Evolutionary conservation across 1,140 invertebrate species (phyloP), one percentile per base, ranked within the genome.

Genomic region (Aporrectodea caliginosa): DNA sequence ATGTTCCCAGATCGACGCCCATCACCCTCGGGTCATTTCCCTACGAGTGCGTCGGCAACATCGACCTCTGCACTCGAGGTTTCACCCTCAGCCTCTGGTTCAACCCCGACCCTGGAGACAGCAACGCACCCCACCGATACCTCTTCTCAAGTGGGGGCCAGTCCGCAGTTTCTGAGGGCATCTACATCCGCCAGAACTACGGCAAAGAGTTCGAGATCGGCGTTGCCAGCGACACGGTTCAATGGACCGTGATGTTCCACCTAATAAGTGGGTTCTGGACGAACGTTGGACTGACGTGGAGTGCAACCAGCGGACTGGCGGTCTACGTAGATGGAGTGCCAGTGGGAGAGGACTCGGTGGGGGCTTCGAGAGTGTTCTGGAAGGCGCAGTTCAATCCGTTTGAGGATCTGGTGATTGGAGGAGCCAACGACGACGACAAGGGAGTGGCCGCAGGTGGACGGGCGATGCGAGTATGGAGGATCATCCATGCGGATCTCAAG

Each of bases 201-300:
- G 85, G 84, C 1, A 78, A 83, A 70, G 85, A 86, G 79, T 84
- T 83, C 73, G 84, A 83, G 35, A 77, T 85, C 16, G 85, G 84
- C 0, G 83, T 86, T 27, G 78, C 83, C 6, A 68, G 70, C 30
- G 81, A 33, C 0, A 76, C 70, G 2, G 78, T 58, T 0, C 33
- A 77, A 0, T 87, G 85, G 85, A 72, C 75, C 33, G 76, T 78
- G 0, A 82, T 75, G 12, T 80, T 86, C 69, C 72, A 76, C n/a
- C 80, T 87, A 6, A 72, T 77, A 22, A 69, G 78, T 0, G 81
- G 79, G 16, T 43, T 69, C 1, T 84, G 82, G 80, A 75, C 78
- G 2, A 69, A 83, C 35, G 31, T 87, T 32, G 75, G 78, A 0
- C 72, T 84, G 0, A 79, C 80, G 0, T 86, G 84, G 85, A 79